Conservation (phyloP, 2,113 vertebrate species). For the Chaetops frenatus region DNA sequence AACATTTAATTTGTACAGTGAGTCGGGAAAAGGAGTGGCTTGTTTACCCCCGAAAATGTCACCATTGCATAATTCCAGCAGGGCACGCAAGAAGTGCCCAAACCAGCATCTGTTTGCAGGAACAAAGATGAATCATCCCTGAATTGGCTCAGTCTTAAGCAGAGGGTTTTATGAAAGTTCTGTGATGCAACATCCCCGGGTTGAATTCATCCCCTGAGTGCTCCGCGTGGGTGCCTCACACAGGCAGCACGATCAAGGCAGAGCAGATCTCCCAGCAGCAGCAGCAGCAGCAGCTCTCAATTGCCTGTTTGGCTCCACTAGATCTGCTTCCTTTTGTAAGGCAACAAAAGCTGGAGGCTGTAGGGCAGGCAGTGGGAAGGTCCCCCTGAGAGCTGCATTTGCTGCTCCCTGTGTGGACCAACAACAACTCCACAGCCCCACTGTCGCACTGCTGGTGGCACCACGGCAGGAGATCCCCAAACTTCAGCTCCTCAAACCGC, state of each 20-base stretch:
- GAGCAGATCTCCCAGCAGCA: background rate
- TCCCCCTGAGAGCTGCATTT: background rate
- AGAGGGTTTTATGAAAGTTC: background rate
- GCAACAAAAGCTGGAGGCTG: background rate
- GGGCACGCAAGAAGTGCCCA: background rate
- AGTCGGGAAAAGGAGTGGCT: background rate
- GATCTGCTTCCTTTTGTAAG: background rate
- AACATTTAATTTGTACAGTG: background rate
- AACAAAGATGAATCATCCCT: constrained; percentile 31
- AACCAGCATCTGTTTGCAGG: constrained; percentile 32
- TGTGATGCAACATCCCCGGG: background rate
- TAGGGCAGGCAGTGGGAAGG: background rate
- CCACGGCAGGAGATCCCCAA: background rate
- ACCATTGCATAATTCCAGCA: background rate
- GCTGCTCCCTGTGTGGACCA: background rate
- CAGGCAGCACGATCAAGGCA: rapidly evolving
- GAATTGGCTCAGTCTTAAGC: background rate
- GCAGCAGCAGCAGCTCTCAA: background rate
- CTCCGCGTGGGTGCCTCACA: background rate
- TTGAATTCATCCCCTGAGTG: background rate
- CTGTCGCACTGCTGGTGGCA: background rate
- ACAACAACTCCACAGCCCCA: background rate
- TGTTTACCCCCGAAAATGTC: constrained; percentile 19
- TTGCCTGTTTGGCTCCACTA: background rate
- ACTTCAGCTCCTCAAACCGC: background rate